Percentiles rank a stretch among this genome's conserved stretches.
Evolutionary conservation across 2,797 vertebrate species (phyloP).

Genomic region (Chelon labrosus): DNA sequence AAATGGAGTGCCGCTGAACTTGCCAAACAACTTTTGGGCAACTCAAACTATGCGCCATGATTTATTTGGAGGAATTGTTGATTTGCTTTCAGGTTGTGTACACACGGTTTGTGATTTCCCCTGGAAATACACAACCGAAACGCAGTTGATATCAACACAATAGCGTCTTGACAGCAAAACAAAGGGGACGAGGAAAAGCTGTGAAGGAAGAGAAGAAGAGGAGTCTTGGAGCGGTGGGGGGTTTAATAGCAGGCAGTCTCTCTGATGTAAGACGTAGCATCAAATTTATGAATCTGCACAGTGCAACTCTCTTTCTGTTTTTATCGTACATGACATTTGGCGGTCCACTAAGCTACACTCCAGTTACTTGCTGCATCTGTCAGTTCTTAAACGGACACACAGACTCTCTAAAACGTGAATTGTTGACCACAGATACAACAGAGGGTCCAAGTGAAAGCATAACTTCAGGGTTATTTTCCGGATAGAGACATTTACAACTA

Average conservation of each 20-base stretch:
- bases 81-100: conserved; percentile 70
- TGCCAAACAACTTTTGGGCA: conserved; percentile 55
- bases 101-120: conserved; percentile 59
- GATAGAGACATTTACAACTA: too few relatives aligned
- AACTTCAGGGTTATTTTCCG: neutral
- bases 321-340: neutral
- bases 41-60: conserved; percentile 17
- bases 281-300: conserved; percentile 19
- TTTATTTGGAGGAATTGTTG: conserved; percentile 51
- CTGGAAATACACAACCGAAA: conserved; percentile 52
- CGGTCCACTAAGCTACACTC: neutral
- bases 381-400: neutral
- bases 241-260: conserved; percentile 35
- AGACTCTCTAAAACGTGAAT: neutral
- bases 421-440: neutral
- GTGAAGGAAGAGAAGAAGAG: conserved; percentile 15
- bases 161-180: conserved; percentile 52
- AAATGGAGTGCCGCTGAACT: conserved; percentile 31
- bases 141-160: conserved; percentile 52
- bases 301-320: neutral
- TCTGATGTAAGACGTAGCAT: conserved; percentile 43
- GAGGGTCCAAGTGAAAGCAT: neutral
- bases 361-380: neutral
- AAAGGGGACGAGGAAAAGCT: conserved; percentile 35
- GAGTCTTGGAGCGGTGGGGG: neutral